A percentile compares a stretch with the other conserved stretches of the same genome.
Conservation (phyloP, 2,888 invertebrate species). For the Leucoptera coffeella region DNA sequence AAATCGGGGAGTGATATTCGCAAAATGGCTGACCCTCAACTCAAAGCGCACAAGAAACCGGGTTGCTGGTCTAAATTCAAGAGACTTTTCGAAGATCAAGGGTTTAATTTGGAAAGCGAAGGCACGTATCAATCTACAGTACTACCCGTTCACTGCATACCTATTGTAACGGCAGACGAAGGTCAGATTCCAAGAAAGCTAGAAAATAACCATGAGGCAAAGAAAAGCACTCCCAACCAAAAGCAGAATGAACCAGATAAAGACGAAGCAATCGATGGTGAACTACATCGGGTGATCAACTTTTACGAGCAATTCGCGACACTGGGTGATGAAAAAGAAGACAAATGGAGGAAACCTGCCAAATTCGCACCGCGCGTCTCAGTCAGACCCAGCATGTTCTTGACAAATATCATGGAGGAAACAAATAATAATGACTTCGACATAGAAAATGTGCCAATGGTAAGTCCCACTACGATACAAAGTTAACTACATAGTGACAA, state of each 20-base stretch:
- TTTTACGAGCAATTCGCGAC: conserved; percentile 43
- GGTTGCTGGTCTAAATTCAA: conserved; percentile 38
- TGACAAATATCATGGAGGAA: conserved; percentile 39
- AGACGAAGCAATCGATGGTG: conserved; percentile 15
- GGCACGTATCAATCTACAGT: conserved; percentile 10
- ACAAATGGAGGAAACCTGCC: conserved; percentile 15
- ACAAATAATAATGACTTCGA: conserved; percentile 17
- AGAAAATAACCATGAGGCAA: conserved; percentile 5
- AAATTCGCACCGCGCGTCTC: conserved; percentile 26
- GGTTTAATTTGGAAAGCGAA: conserved; percentile 39
- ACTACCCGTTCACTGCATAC: no score
- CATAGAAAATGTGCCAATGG: conserved; percentile 22
- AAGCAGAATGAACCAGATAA: conserved; percentile 7
- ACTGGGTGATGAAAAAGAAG: conserved; percentile 18
- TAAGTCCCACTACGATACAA: no score
- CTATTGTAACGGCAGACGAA: no score
- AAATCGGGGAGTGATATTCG: no score
- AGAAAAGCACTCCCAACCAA: conserved; percentile 1
- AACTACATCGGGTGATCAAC: conserved; percentile 20
- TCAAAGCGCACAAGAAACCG: conserved; percentile 10
- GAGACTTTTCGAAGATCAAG: conserved; percentile 33
- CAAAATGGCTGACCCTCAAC: no score
- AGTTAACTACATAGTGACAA: no score
- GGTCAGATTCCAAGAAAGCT: no score
- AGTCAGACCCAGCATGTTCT: conserved; percentile 29